Percentiles rank a stretch among this genome's conserved stretches.
phyloP scores from a whole-genome alignment of 2,797 vertebrate species.

The Gephyroberyx darwinii region DNA sequence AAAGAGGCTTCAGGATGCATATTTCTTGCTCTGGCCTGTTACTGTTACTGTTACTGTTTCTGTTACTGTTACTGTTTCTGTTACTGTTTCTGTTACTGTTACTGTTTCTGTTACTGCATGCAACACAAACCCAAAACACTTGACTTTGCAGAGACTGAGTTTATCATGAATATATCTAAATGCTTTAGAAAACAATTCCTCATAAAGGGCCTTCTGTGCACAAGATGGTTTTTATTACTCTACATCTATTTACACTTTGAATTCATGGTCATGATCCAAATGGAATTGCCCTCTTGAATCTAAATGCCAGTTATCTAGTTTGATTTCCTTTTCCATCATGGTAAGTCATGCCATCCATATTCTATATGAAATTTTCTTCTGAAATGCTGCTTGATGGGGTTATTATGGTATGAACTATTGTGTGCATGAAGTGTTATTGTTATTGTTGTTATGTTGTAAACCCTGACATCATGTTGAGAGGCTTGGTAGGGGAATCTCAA shows the following conservation, averaged over 20 bases:
- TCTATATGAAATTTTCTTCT: constrained; percentile 17
- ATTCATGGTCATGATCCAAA: background rate
- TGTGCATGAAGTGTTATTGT: constrained; percentile 27
- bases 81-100: constrained; percentile 55
- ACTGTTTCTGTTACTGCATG: constrained; percentile 66
- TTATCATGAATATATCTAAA: constrained; percentile 23
- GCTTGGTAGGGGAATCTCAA: constrained; percentile 52
- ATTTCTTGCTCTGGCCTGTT: constrained; percentile 59
- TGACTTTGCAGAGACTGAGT: constrained; percentile 60
- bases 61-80: constrained; percentile 51
- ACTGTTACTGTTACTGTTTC: constrained; percentile 56
- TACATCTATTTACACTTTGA: background rate
- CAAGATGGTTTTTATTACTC: background rate
- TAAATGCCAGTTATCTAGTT: background rate
- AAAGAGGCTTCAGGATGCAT: constrained; percentile 50
- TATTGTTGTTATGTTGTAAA: constrained; percentile 1
- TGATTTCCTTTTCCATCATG: background rate
- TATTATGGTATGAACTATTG: constrained; percentile 35
- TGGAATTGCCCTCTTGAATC: background rate
- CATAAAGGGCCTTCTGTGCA: background rate
- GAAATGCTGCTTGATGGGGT: constrained; percentile 33
- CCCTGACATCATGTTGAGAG: constrained; percentile 38
- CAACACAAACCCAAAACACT: constrained; percentile 67
- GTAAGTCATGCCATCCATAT: constrained; percentile 38
- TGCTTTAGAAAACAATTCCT: background rate